Base-by-base conservation (phyloP, 2,113 vertebrate species). In the Mustela nigripes region DNA sequence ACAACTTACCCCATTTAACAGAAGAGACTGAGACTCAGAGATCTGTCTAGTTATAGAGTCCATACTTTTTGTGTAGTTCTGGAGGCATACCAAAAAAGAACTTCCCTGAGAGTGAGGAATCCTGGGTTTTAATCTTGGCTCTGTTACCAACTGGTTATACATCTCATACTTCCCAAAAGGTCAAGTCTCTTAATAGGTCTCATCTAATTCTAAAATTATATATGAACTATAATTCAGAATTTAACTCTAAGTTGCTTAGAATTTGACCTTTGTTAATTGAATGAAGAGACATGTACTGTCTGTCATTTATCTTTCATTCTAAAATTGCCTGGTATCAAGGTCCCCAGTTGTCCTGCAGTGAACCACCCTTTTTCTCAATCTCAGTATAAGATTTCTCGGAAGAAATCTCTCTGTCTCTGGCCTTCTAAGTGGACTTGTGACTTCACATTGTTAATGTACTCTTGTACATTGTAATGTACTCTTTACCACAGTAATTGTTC, bases 61-160 rank as follows among this genome's bases (percentile, higher is more conserved):
- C 31, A 28, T 60, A 1, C 22, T 42, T 8, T 92, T 28, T 18
- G 33, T 79, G 3, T 53, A 63, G 18, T 45, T 85, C 60, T 78
- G 48, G 1, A 78, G 26, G 16, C 2, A 6, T 8, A 82, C 4
- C 56, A 69, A 48, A 53, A 6, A 39, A 42, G 33, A 50, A 22
- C 16, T 53, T 73, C 58, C 21, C 69, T 48, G 11, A 50, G 22
- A 84, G 1, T 11, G 2, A 67, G 14, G 10, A 58, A 24, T 4
- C 24, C 11, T 89, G 11, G 63, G 10, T 69, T 83, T 33, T 56
- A 73, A 26, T 31, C 19, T 22, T 45, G 9, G 31, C n/a, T 87
- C n/a, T 39, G 18, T 42, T 36, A 15, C 21, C 19, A 16, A 7
- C 1, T 36, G 4, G 6, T 21, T n/a, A 1, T 1, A 33, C 1